Base-by-base conservation (phyloP, 1,140 invertebrate species). In the Neotoxoptera formosana region DNA sequence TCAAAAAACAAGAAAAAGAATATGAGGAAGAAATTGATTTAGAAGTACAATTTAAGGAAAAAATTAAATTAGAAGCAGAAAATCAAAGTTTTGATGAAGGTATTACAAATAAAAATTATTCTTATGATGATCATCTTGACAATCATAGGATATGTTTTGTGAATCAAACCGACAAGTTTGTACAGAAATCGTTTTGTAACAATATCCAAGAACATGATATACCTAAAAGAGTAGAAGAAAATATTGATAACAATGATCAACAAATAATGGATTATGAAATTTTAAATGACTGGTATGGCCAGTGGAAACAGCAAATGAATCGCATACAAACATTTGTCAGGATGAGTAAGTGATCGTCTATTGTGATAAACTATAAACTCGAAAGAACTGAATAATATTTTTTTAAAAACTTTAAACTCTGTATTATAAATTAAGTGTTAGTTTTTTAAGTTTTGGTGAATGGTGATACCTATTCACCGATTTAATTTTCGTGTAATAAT, bases 271-370 rank as follows among this genome's bases (percentile, higher is more conserved):
- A 93, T n/a, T 84, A 86, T 83, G 81, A 93, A n/a, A 17, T 84
- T 30, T 45, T 93, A 30, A 84, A 84, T 21, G 48, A 93, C 23
- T 93, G 91, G 91, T 93, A 93, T 56, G 4, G 14, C 6, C 45
- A 93, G 34, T 93, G 91, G 91, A 53, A 56, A 84, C 48, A 53
- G 14, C 91, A 93, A 84, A 47, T 93, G n/a, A 41, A n/a, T 84
- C 3, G 41, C 34, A 86, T 93, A 36, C 91, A 93, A n/a, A 86
- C 91, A 56, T 86, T 34, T 48, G 60, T 83, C 47, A 91, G 67
- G 21, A 34, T 81, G 76, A 83, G 90, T 36, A 91, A 91, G n/a
- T 91, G 56, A 90, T 47, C 2, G 8, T 90, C 60, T 67, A 7
- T 30, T n/a, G 6, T 4, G 20, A 90, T 25, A 7, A 9, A 34